A percentile compares a stretch with the other conserved stretches of the same genome.
These are phyloP conservation scores for Apeira syringaria DNA, from an alignment of 2,888 invertebrate species.

Conservation along the genomic window DNA sequence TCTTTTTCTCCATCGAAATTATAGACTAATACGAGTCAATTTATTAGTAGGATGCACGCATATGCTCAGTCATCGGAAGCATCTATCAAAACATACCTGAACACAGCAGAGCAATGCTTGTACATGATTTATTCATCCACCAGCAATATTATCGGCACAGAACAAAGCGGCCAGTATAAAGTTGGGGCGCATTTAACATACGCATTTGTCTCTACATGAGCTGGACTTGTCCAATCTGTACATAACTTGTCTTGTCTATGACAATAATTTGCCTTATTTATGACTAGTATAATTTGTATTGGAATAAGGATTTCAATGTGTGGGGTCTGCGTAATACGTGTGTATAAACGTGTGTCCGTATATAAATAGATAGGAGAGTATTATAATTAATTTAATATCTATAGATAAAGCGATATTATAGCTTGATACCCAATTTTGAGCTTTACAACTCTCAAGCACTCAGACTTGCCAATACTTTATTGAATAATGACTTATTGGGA, in stretches of 20 bases:
- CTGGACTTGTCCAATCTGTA: slow-evolving; percentile 11
- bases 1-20: no score
- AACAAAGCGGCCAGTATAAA: slow-evolving; percentile 11
- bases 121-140: slow-evolving; percentile 11
- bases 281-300: not conserved
- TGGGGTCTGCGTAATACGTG: slow-evolving; percentile 6
- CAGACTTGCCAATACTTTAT: no score
- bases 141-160: not conserved
- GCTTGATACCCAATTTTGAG: no score
- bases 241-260: slow-evolving; percentile 13
- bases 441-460: no score
- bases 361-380: no score
- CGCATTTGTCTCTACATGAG: slow-evolving; percentile 15
- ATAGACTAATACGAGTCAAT: no score
- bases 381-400: no score
- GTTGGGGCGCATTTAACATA: slow-evolving; percentile 14
- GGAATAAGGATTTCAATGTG: slow-evolving; percentile 3
- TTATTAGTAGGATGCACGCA: not conserved
- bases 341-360: no score
- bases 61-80: slow-evolving; percentile 5
- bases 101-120: slow-evolving; percentile 1
- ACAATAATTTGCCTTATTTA: slow-evolving; percentile 21
- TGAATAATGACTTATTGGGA: no score
- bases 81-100: slow-evolving; percentile 6
- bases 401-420: no score